Evolutionary conservation across 2,113 vertebrate species (phyloP), one percentile per base, ranked within the genome.

Genomic region (Vimba vimba): DNA sequence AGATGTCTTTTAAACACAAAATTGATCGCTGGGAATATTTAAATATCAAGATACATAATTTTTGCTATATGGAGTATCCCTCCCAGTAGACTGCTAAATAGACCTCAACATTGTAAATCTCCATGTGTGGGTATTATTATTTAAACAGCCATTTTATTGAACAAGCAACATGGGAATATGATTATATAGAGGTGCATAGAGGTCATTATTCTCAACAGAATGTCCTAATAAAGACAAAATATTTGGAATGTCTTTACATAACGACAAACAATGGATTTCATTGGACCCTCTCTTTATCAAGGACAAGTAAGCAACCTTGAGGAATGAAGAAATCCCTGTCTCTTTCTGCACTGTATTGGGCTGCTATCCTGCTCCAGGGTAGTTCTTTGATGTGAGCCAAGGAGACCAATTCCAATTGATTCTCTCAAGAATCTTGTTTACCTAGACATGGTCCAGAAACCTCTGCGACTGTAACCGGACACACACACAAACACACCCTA

Each of bases 351-450:
- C 21, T 6, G 33, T 10, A 79, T 62, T 62, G 57, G 77, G 19
- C 57, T 39, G 21, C 57, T 9, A 25, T 79, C 77, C 36, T 43
- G 19, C 57, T 79, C 12, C 77, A 60, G 77, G 77, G n/a, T 6
- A 43, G 15, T 27, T 21, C 15, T 81, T 81, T 81, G 39, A 81
- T 81, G 59, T 81, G 59, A 80, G 79, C 79, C 43, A 50, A 50
- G 45, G 64, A 82, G 45, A 50, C 43, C 64, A 12, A 69, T 27
- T 82, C 43, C 60, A 82, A 50, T 36, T 30, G 64, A 82, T 69
- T 82, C 62, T 69, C 62, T n/a, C 39, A 82, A 69, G 17, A 81
- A 66, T 66, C 79, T 8, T 66, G 60, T 81, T 82, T 55, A 69
- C 62, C 80, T 50, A 52, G 80, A 69, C 64, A 69, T 4, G 45